These are phyloP conservation scores for Polypedilum pembai DNA, from an alignment of 1,140 invertebrate genomes.

Conservation along the genomic window DNA sequence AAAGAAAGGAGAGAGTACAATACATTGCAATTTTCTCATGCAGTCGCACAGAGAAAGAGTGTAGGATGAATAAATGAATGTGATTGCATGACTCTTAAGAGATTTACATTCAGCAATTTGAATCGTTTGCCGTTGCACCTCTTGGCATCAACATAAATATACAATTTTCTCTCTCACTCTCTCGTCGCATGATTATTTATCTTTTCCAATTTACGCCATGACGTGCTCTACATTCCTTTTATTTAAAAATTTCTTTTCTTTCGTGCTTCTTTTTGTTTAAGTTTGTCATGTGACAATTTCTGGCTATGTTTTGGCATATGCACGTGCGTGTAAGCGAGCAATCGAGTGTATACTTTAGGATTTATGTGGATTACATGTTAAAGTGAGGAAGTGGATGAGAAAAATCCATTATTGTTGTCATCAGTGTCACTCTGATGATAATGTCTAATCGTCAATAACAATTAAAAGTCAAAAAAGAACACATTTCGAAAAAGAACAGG, in stretches of 20 bases:
- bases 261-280: neutral
- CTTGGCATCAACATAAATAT: neutral
- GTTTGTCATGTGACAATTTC: neutral
- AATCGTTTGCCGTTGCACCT: conserved; percentile 16
- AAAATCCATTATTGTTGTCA: neutral
- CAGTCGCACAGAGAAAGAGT: neutral
- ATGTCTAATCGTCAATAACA: conserved; percentile 12
- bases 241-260: neutral
- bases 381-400: conserved; percentile 4
- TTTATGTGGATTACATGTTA: conserved; percentile 4
- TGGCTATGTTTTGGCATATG: neutral
- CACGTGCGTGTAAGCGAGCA: neutral
- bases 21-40: neutral
- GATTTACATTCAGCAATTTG: neutral
- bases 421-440: neutral
- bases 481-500: neutral
- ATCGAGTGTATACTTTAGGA: neutral
- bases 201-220: conserved; percentile 11
- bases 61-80: neutral
- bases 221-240: neutral
- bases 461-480: conserved; percentile 4
- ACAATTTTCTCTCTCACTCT: neutral
- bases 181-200: conserved; percentile 4
- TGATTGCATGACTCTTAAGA: conserved; percentile 11
- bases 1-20: neutral